Conservation (phyloP, 2,113 vertebrate species). For the Opisthocomus hoazin region DNA sequence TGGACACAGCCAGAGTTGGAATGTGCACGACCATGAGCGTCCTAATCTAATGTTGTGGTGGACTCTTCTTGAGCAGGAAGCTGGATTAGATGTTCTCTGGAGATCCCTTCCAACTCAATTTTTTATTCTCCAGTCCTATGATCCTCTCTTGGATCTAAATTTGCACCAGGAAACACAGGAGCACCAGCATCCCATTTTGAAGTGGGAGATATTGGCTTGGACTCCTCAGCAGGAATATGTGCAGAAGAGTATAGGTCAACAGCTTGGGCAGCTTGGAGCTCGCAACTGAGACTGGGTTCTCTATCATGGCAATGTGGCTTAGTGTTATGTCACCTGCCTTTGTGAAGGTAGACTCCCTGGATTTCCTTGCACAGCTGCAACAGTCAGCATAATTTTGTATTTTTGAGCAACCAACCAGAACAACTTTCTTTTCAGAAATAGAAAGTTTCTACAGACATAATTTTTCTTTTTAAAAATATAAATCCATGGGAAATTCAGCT, state of each 20-base stretch:
- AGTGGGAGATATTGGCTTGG: not conserved
- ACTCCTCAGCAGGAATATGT: not conserved
- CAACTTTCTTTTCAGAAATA: not conserved
- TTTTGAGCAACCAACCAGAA: not conserved
- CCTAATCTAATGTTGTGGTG: fast-evolving
- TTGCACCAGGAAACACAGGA: not conserved
- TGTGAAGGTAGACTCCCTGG: too few relatives aligned
- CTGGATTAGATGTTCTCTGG: not conserved
- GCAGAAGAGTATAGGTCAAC: fast-evolving
- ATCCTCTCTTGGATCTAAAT: not conserved
- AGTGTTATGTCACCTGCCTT: not conserved
- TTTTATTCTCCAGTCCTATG: not conserved
- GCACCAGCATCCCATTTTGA: not conserved
- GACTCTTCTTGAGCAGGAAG: not conserved
- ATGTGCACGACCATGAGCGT: not conserved
- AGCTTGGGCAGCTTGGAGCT: not conserved
- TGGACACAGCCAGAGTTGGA: not conserved
- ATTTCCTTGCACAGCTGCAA: not conserved
- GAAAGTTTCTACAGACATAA: not conserved
- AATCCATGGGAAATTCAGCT: not conserved
- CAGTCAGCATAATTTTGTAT: not conserved
- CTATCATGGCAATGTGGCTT: fast-evolving
- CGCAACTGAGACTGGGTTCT: fast-evolving
- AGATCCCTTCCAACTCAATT: not conserved
- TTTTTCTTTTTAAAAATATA: not conserved